Conservation (phyloP, 2,888 invertebrate genomes). For the Sussaba pulchella region DNA sequence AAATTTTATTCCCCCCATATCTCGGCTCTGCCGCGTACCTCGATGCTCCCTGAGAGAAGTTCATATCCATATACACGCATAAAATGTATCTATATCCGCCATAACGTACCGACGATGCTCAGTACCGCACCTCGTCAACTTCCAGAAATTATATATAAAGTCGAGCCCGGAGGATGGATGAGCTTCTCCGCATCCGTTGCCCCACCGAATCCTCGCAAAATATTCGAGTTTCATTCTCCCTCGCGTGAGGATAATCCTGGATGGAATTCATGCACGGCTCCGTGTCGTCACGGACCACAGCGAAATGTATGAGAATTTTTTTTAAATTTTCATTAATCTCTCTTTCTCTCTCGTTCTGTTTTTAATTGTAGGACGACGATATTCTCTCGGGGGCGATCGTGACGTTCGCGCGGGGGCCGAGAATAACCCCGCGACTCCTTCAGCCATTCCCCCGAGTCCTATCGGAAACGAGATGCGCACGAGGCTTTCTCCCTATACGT, state of each 20-base stretch:
- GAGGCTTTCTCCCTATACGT: conserved; percentile 4
- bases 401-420: conserved; percentile 13
- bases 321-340: conserved; percentile 2
- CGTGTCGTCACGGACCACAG: conserved; percentile 42
- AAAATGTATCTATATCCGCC: conserved; percentile 5
- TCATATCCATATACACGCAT: background rate
- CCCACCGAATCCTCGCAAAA: conserved; percentile 57
- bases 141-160: conserved; percentile 49
- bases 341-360: background rate
- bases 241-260: conserved; percentile 56
- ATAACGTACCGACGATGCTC: background rate
- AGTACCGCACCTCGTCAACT: conserved; percentile 28
- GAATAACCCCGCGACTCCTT: conserved; percentile 39
- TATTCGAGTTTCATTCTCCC: conserved; percentile 60
- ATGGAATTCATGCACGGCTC: conserved; percentile 43
- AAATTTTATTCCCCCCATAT: conserved; percentile 60
- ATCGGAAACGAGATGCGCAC: conserved; percentile 33
- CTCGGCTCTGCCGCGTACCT: background rate
- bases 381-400: conserved; percentile 40
- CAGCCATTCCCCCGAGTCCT: conserved; percentile 30
- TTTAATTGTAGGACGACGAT: conserved; percentile 30
- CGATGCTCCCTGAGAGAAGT: conserved; percentile 24
- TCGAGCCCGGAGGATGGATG: conserved; percentile 56
- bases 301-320: conserved; percentile 51
- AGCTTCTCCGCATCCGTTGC: conserved; percentile 25